Conservation (phyloP, 2,888 invertebrate species). For the Ennomos erosarius region DNA sequence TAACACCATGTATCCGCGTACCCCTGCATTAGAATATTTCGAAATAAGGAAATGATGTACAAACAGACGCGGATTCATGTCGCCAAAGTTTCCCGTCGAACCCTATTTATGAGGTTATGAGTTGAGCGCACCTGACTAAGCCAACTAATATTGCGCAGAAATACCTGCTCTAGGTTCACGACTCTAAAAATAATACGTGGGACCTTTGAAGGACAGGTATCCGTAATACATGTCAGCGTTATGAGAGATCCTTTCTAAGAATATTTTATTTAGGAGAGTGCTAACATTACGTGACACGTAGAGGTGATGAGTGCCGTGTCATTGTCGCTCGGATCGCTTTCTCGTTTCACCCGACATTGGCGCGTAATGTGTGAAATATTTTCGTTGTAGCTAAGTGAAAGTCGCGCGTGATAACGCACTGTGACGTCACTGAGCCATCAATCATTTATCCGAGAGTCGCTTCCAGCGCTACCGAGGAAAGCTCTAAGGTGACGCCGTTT, state of each 20-base stretch:
- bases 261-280: constrained; percentile 38
- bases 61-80: constrained; percentile 64
- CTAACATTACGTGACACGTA: constrained; percentile 26
- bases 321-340: constrained; percentile 46
- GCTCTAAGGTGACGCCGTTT: constrained; percentile 76
- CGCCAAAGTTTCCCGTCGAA: constrained; percentile 62
- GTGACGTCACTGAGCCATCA: constrained; percentile 68
- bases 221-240: constrained; percentile 19
- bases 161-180: constrained; percentile 38
- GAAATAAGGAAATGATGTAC: constrained; percentile 69
- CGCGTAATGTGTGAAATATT: constrained; percentile 67
- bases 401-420: constrained; percentile 66
- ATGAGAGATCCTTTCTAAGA: constrained; percentile 26
- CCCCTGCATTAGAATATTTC: constrained; percentile 63
- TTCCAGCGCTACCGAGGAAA: constrained; percentile 74
- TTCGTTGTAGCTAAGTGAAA: constrained; percentile 70
- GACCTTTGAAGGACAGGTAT: constrained; percentile 22
- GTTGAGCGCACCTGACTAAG: constrained; percentile 50
- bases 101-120: constrained; percentile 60
- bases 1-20: constrained; percentile 57
- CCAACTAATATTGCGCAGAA: constrained; percentile 42
- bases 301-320: constrained; percentile 40
- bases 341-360: constrained; percentile 54
- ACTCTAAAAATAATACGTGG: constrained; percentile 29
- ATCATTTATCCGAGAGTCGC: constrained; percentile 78